phyloP scores from a whole-genome alignment of 2,113 vertebrate genomes.

The Verasper variegatus region DNA sequence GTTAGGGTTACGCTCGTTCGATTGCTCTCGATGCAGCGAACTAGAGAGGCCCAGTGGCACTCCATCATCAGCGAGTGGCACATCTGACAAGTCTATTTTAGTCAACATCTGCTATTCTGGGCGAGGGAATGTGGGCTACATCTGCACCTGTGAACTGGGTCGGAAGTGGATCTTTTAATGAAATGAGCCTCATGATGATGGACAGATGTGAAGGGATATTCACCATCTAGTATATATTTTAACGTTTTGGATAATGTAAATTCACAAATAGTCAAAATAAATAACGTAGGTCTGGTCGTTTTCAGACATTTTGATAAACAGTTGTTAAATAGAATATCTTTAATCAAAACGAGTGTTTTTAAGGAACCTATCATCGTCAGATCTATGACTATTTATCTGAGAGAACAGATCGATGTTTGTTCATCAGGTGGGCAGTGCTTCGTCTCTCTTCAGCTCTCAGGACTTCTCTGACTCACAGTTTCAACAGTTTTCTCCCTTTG shows the following conservation, averaged over 20 bases:
- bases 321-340: too few species aligned
- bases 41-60: neutral
- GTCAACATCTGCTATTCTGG: conserved; percentile 69
- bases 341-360: too few species aligned
- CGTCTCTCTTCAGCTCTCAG: conserved; percentile 6
- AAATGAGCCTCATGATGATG: conserved; percentile 14
- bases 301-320: too few species aligned
- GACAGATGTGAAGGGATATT: neutral
- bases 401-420: conserved; percentile 2
- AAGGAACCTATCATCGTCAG: neutral
- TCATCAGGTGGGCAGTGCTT: conserved; percentile 24
- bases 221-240: neutral
- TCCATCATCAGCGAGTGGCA: conserved; percentile 47
- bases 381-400: neutral
- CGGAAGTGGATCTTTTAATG: conserved; percentile 25
- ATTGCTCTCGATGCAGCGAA: too few species aligned
- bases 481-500: conserved; percentile 40
- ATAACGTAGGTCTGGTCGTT: too few species aligned
- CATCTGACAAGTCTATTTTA: conserved; percentile 77
- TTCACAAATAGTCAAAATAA: too few species aligned
- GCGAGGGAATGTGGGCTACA: conserved; percentile 78
- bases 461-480: conserved; percentile 25
- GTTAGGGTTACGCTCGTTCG: too few species aligned
- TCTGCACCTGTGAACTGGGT: conserved; percentile 66
- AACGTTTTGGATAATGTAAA: too few species aligned